A percentile compares a stretch with the other conserved stretches of the same genome.
phyloP scores from a whole-genome alignment of 2,888 invertebrate species.

The Terebella lapidaria region DNA sequence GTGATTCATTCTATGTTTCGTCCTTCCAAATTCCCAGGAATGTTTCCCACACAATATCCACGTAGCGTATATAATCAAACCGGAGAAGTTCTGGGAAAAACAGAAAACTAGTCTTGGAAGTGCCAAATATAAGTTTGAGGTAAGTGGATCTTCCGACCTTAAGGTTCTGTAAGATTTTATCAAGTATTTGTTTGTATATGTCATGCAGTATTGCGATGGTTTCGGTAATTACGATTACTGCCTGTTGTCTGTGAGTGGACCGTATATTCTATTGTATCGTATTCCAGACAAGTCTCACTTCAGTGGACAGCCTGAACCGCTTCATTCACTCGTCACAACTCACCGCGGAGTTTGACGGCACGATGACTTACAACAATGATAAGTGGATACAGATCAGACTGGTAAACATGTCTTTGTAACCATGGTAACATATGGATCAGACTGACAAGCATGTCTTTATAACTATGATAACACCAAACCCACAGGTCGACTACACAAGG shows the following conservation, averaged over 20 bases:
- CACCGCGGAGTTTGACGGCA: slow-evolving; percentile 89
- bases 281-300: slow-evolving; percentile 86
- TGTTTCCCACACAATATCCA: slow-evolving; percentile 84
- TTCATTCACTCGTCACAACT: slow-evolving; percentile 88
- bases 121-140: slow-evolving; percentile 98
- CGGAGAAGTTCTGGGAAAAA: slow-evolving; percentile 99
- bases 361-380: slow-evolving; percentile 88
- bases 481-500: too few relatives aligned
- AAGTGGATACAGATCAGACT: slow-evolving; percentile 94
- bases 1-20: background rate
- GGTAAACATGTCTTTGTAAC: slow-evolving; percentile 54
- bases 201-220: background rate
- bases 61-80: slow-evolving; percentile 94
- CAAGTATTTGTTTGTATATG: background rate
- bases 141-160: slow-evolving; percentile 54
- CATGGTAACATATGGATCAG: too few relatives aligned
- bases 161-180: background rate
- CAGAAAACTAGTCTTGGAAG: slow-evolving; percentile 94
- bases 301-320: slow-evolving; percentile 88
- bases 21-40: slow-evolving; percentile 64
- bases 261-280: background rate
- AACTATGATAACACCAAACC: too few relatives aligned
- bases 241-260: background rate
- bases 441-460: too few relatives aligned
- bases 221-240: background rate